Percentiles rank a stretch among this genome's conserved stretches.
Conservation (phyloP, 2,113 vertebrate genomes). For the Ardeotis arabs region DNA sequence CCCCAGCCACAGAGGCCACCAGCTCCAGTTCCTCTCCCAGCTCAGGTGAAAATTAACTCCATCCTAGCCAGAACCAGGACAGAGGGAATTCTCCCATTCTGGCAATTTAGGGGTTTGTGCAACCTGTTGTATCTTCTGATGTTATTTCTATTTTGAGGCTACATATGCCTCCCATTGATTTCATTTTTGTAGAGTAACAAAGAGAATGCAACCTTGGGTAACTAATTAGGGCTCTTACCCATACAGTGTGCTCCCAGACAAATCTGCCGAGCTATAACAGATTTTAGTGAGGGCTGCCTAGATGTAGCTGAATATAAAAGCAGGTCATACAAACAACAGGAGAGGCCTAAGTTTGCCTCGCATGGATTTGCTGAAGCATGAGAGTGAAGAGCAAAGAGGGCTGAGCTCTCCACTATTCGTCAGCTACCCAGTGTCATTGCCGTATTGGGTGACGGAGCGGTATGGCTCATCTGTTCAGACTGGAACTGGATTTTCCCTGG, state of each 20-base stretch:
- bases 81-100: background rate
- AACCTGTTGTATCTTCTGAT: background rate
- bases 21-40: too few relatives aligned
- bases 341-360: background rate
- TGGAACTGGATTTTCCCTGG: background rate
- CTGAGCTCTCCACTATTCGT: background rate
- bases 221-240: background rate
- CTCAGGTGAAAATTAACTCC: too few relatives aligned
- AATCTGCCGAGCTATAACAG: background rate
- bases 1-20: too few relatives aligned
- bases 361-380: background rate
- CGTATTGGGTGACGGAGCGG: accelerated
- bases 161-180: background rate
- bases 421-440: background rate
- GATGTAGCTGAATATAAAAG: background rate
- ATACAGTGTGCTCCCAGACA: background rate
- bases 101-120: background rate
- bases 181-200: background rate
- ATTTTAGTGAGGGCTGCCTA: background rate
- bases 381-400: background rate
- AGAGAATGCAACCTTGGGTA: background rate
- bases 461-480: background rate
- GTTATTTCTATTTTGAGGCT: background rate
- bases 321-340: background rate
- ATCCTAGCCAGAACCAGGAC: too few relatives aligned